Percentiles rank a stretch among this genome's conserved stretches.
Evolutionary conservation across 2,113 vertebrate species (phyloP).

Genomic region (Limanda limanda): DNA sequence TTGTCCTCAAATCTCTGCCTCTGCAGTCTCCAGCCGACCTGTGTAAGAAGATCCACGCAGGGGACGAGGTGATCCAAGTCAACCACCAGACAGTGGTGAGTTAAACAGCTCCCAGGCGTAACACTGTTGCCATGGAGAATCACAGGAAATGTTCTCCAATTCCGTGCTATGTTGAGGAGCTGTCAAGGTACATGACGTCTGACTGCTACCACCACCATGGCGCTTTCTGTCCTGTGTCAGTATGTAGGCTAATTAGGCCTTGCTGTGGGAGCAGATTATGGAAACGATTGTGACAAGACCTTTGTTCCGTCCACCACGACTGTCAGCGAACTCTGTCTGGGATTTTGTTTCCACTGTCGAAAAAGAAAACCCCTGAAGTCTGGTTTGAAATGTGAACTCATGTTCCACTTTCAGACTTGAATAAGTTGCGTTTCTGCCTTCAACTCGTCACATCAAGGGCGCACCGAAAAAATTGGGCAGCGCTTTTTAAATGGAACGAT

Average conservation of each 20-base stretch:
- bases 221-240: slow-evolving; percentile 47
- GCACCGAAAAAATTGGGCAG: slow-evolving; percentile 21
- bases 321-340: slow-evolving; percentile 40
- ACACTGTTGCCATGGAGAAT: background rate
- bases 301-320: slow-evolving; percentile 49
- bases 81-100: slow-evolving; percentile 83
- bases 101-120: slow-evolving; percentile 21
- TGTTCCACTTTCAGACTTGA: slow-evolving; percentile 56
- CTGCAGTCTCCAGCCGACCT: slow-evolving; percentile 79
- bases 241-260: slow-evolving; percentile 63
- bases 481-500: slow-evolving; percentile 62
- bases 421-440: slow-evolving; percentile 45
- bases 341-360: slow-evolving; percentile 53
- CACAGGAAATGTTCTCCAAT: slow-evolving; percentile 40
- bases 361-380: slow-evolving; percentile 26
- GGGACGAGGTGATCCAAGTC: slow-evolving; percentile 82
- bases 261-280: slow-evolving; percentile 47
- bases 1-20: slow-evolving; percentile 10
- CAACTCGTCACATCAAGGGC: slow-evolving; percentile 49
- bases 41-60: slow-evolving; percentile 82
- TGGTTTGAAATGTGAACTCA: slow-evolving; percentile 40
- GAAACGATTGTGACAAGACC: slow-evolving; percentile 45
- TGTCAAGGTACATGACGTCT: slow-evolving; percentile 48
- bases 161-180: slow-evolving; percentile 33
- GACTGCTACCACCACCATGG: slow-evolving; percentile 25